These are phyloP conservation scores for Acanthurus lineatus DNA, from an alignment of 2,797 vertebrate genomes.

Conservation along the genomic window DNA sequence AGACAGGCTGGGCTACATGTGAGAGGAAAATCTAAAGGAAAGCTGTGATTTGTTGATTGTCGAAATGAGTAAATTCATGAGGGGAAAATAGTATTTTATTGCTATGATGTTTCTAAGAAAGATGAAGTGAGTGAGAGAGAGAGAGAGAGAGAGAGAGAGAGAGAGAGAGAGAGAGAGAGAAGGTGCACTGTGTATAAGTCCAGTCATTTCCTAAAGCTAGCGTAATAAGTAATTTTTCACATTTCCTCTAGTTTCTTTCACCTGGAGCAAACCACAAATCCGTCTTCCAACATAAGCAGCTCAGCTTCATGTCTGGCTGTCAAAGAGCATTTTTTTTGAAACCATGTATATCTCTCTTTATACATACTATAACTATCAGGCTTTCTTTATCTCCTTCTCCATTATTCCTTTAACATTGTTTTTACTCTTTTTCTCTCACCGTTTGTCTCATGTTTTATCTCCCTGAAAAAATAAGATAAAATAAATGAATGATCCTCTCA, in stretches of 20 bases:
- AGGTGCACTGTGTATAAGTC: conserved; percentile 38
- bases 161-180: conserved; percentile 41
- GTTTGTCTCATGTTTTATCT: background rate
- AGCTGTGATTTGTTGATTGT: conserved; percentile 62
- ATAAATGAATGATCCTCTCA: background rate
- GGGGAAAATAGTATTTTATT: conserved; percentile 63
- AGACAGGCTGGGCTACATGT: conserved; percentile 39
- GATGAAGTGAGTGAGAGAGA: conserved; percentile 57
- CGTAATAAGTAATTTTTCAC: conserved; percentile 77
- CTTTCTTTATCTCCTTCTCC: conserved; percentile 32
- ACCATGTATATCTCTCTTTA: conserved; percentile 18
- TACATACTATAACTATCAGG: conserved; percentile 19
- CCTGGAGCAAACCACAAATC: conserved; percentile 64
- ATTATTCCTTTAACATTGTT: background rate
- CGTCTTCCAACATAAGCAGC: conserved; percentile 78
- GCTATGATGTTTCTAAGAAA: conserved; percentile 48
- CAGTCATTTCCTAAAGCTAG: conserved; percentile 65
- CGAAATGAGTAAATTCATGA: conserved; percentile 52
- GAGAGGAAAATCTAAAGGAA: conserved; percentile 54
- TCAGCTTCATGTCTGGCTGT: conserved; percentile 71
- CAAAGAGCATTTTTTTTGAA: conserved; percentile 41
- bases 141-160: conserved; percentile 21
- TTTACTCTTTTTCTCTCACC: background rate
- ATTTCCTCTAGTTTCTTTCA: conserved; percentile 76
- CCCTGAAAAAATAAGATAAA: background rate